A percentile compares a stretch with the other conserved stretches of the same genome.
phyloP scores from a whole-genome alignment of 2,888 invertebrate species.

The Eudemis profundana region DNA sequence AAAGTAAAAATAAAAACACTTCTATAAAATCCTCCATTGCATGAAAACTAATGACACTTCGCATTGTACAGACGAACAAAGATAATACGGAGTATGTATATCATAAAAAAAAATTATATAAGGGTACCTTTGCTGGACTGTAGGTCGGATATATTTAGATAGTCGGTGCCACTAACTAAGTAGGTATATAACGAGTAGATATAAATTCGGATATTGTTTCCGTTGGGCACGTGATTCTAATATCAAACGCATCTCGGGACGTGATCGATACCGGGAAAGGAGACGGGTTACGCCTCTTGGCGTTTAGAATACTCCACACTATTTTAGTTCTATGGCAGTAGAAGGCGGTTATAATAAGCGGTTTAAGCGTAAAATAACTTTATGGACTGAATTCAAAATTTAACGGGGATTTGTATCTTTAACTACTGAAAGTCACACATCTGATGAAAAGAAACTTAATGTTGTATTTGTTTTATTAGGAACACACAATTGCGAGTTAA shows the following conservation, averaged over 20 bases:
- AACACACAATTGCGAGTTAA: too few relatives aligned
- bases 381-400: too few relatives aligned
- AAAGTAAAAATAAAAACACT: too few relatives aligned
- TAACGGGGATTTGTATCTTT: too few relatives aligned
- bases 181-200: constrained; percentile 37
- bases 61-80: background rate
- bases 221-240: constrained; percentile 54
- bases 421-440: too few relatives aligned
- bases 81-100: too few relatives aligned
- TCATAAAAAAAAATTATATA: too few relatives aligned
- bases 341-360: background rate
- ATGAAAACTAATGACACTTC: background rate
- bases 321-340: background rate
- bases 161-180: constrained; percentile 3
- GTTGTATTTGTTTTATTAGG: too few relatives aligned
- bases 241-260: constrained; percentile 48
- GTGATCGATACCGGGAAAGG: constrained; percentile 50
- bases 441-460: too few relatives aligned
- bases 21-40: background rate
- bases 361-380: too few relatives aligned
- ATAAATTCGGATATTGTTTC: constrained; percentile 55
- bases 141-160: too few relatives aligned
- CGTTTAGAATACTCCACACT: constrained; percentile 18
- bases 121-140: too few relatives aligned
- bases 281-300: constrained; percentile 37